Base-by-base conservation (phyloP, 2,113 vertebrate species). In the Serinus canaria region DNA sequence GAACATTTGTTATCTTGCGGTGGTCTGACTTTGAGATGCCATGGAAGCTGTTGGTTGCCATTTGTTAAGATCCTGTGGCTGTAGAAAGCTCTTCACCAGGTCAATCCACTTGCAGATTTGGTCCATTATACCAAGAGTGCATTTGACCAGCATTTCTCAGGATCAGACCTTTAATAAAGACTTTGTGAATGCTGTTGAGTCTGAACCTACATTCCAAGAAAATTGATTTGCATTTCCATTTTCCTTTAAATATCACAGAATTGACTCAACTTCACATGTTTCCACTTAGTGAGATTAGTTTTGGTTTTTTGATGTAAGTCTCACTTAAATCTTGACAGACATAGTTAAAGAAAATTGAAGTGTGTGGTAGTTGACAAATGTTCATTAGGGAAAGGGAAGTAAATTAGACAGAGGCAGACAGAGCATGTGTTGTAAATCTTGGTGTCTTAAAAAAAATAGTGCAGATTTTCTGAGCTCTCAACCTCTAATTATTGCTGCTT, bases 401-500 rank as follows among this genome's bases (percentile, higher is more conserved):
- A 92, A 95, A 94, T 90, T 50, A 90, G 70, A 89, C 24, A 83
- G 67, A 92, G 44, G 39, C 59, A 87, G 94, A 88, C 0, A 1
- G 43, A 87, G 8, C 27, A 70, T 28, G 55, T 77, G 43, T 64
- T 74, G 17, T 59, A 92, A 92, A 92, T 83, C 82, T 64, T 24
- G 5, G 2, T 67, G 35, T 44, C 53, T 89, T 46, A 83, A 94
- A 80, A 35, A 21, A 89, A 87, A 62, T 9, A 62, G 19, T 19
- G 69, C 41, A 87, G 43, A 82, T 81, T 84, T 93, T 73, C 72
- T 22, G 87, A 85, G 35, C 46, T 89, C 43, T 79, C 18, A 87
- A 28, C 21, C 35, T 78, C 49, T 96, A 87, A 93, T 95, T 93
- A 94, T 92, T 94, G 90, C 86, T 87, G 92, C 58, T 87, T 96